phyloP scores from a whole-genome alignment of 2,113 vertebrate species.

The Heterotilapia buettikoferi region DNA sequence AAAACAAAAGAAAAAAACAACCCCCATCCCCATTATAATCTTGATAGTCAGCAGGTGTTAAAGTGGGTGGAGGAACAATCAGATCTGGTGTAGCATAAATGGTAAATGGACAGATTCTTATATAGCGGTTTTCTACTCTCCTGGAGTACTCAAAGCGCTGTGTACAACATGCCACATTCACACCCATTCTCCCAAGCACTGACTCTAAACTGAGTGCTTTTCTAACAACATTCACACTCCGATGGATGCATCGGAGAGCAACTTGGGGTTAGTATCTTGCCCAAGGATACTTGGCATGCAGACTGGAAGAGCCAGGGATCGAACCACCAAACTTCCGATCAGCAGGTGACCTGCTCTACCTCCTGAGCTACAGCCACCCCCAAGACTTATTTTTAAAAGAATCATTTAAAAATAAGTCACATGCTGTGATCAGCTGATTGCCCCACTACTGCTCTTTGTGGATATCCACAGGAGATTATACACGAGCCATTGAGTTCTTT shows the following conservation, averaged over 20 bases:
- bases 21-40: background rate
- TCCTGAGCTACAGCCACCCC: background rate
- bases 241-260: background rate
- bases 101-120: background rate
- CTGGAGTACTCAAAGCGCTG: background rate
- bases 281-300: background rate
- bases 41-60: background rate
- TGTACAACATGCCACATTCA: background rate
- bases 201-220: background rate
- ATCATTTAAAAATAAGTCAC: background rate
- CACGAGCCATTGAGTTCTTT: background rate
- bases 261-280: background rate
- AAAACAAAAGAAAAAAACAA: rapidly evolving
- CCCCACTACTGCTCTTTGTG: background rate
- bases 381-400: background rate
- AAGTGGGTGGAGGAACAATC: background rate
- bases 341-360: background rate
- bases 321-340: background rate
- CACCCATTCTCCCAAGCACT: background rate
- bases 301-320: background rate
- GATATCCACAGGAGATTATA: background rate
- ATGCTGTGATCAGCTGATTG: background rate
- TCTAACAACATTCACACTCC: background rate
- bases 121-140: background rate
- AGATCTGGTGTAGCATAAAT: background rate